Percentiles rank a stretch among this genome's conserved stretches.
Evolutionary conservation across 2,113 vertebrate genomes (phyloP).

Genomic region (Caranx ignobilis): DNA sequence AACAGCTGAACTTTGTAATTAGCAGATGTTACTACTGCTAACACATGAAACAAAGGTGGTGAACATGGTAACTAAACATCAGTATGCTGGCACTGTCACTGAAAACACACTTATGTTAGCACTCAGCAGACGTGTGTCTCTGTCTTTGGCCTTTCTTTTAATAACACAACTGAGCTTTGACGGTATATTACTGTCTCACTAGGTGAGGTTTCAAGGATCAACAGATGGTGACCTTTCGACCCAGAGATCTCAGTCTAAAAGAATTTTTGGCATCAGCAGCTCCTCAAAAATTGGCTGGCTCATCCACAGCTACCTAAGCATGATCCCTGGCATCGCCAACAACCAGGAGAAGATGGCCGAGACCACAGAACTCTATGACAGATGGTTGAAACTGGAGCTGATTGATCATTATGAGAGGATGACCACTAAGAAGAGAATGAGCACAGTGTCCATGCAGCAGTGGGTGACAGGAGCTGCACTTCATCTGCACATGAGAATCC

Average conservation of each 20-base stretch:
- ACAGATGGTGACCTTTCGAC: not conserved
- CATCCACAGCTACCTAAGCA: conserved; percentile 72
- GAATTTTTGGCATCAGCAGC: conserved; percentile 76
- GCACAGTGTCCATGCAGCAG: conserved; percentile 76
- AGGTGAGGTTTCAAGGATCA: conserved; percentile 56
- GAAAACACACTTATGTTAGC: no score
- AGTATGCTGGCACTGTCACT: no score
- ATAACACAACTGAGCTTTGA: no score
- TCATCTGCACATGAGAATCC: conserved; percentile 84
- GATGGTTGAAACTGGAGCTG: conserved; percentile 76
- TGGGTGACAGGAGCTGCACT: conserved; percentile 83
- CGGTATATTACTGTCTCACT: not conserved
- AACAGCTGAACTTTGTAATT: no score
- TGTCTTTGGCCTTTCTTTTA: no score
- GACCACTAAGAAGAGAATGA: conserved; percentile 77
- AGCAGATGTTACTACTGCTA: no score
- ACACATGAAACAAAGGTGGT: no score
- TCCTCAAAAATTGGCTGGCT: conserved; percentile 78
- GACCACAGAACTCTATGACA: conserved; percentile 79
- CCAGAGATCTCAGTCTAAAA: conserved; percentile 31
- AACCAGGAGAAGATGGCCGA: conserved; percentile 73
- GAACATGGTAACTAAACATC: no score
- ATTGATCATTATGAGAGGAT: conserved; percentile 81
- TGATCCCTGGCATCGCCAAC: conserved; percentile 69
- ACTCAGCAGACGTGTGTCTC: no score